Evolutionary conservation across 2,888 invertebrate species (phyloP).

Genomic region (Camptogramma bilineatum): DNA sequence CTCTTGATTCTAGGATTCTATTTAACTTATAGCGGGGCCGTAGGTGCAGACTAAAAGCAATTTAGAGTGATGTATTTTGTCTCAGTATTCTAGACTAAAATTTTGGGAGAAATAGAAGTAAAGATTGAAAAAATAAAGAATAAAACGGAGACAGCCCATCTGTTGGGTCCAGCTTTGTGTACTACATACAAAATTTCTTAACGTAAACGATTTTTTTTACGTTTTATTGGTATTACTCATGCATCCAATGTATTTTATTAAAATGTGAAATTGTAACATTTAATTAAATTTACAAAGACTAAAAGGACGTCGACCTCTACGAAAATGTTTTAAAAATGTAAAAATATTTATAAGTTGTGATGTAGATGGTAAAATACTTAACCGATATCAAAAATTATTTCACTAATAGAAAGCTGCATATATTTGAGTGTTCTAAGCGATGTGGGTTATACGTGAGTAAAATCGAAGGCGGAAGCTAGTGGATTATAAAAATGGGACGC

Average conservation of each 20-base stretch:
- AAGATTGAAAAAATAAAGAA: not conserved
- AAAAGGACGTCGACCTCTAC: too few relatives aligned
- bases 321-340: too few relatives aligned
- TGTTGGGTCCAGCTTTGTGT: too few relatives aligned
- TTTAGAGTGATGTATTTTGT: not conserved
- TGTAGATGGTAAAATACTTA: not conserved
- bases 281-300: too few relatives aligned
- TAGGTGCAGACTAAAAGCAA: conserved; percentile 1
- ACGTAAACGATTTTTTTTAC: too few relatives aligned
- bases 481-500: conserved; percentile 52
- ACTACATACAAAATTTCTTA: too few relatives aligned
- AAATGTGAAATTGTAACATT: too few relatives aligned
- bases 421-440: not conserved
- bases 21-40: not conserved
- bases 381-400: not conserved
- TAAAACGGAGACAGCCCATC: not conserved
- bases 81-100: not conserved
- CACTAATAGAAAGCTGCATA: not conserved
- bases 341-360: too few relatives aligned
- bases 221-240: too few relatives aligned
- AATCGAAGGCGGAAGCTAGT: not conserved
- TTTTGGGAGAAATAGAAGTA: not conserved
- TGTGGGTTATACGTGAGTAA: not conserved
- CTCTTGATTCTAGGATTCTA: not conserved
- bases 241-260: too few relatives aligned